Base-by-base conservation (phyloP, 1,140 invertebrate genomes). In the Branchinecta lindahli region DNA sequence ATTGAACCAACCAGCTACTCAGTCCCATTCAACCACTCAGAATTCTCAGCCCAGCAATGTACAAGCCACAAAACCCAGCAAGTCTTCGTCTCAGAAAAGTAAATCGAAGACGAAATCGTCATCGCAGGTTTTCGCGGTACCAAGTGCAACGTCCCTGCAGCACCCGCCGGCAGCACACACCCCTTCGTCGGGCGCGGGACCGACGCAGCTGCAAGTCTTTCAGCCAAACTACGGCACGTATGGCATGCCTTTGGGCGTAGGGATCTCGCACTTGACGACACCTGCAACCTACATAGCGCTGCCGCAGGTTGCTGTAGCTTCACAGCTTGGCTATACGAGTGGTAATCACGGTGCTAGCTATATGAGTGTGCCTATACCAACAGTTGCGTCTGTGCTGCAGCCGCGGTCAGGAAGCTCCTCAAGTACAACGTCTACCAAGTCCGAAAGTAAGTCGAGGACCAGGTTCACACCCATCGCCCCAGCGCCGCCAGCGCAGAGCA, bases 261-360 rank as follows among this genome's bases (percentile, higher is more conserved):
- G 20, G n/a, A 72, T 65, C 67, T 44, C 75, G 73, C 65, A 71
- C 68, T 45, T 46, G 71, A 18, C 68, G 68, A n/a, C 66, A 66
- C 71, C 33, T n/a, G 70, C 33, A 52, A 71, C 52, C 46, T 72
- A 44, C 33, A 70, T 33, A 44, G 46, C 20, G 73, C 18, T 77
- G 21, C 74, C 76, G 3, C 78, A 79, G 70, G 83, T 83, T 80
- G 78, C 82, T 0, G 82, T 82, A 0, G 82, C 80, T 7, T 82
- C 83, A 6, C 83, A 83, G 44, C 45, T 72, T 20, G 71, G 71
- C 5, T 72, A 72, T 46, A 66, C 71, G 7, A 72, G 44, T 65
- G 52, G 68, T 18, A 46, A 61, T 61, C 52, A 12, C 12, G 52
- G 12, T 15, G 52, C 52, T 15, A 61, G 52, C 52, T 61, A 61